These are phyloP conservation scores for Lasioglossum figueresi DNA, from an alignment of 2,888 invertebrate species.

Conservation along the genomic window DNA sequence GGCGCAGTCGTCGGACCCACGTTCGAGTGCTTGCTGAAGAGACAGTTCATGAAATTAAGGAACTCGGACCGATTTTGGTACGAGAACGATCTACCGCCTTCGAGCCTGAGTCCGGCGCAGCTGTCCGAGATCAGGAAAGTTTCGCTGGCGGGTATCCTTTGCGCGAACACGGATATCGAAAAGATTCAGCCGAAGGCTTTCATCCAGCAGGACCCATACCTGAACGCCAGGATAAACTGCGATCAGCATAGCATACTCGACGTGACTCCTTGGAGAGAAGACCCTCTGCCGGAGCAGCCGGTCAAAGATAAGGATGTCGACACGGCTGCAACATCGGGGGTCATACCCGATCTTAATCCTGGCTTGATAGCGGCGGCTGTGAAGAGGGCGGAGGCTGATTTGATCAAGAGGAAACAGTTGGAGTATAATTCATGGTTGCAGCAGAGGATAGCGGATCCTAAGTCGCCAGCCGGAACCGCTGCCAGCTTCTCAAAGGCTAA, in stretches of 20 bases:
- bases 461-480: slow-evolving; percentile 93
- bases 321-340: slow-evolving; percentile 35
- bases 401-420: slow-evolving; percentile 90
- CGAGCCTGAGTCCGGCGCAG: slow-evolving; percentile 91
- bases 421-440: slow-evolving; percentile 92
- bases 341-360: slow-evolving; percentile 88
- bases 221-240: slow-evolving; percentile 90
- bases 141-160: slow-evolving; percentile 91
- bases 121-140: slow-evolving; percentile 92
- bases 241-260: slow-evolving; percentile 89
- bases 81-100: slow-evolving; percentile 96
- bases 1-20: slow-evolving; percentile 95
- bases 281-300: slow-evolving; percentile 71
- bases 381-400: slow-evolving; percentile 91
- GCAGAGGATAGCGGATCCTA: slow-evolving; percentile 88
- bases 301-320: slow-evolving; percentile 77
- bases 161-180: slow-evolving; percentile 89
- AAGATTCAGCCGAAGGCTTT: slow-evolving; percentile 94
- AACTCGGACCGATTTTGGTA: slow-evolving; percentile 98
- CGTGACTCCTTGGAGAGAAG: slow-evolving; percentile 89
- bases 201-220: slow-evolving; percentile 92
- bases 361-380: slow-evolving; percentile 91
- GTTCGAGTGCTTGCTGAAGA: slow-evolving; percentile 92
- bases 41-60: slow-evolving; percentile 92
- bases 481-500: slow-evolving; percentile 96